Evolutionary conservation across 2,113 vertebrate species (phyloP).

Genomic region (Lophotis ruficrista): DNA sequence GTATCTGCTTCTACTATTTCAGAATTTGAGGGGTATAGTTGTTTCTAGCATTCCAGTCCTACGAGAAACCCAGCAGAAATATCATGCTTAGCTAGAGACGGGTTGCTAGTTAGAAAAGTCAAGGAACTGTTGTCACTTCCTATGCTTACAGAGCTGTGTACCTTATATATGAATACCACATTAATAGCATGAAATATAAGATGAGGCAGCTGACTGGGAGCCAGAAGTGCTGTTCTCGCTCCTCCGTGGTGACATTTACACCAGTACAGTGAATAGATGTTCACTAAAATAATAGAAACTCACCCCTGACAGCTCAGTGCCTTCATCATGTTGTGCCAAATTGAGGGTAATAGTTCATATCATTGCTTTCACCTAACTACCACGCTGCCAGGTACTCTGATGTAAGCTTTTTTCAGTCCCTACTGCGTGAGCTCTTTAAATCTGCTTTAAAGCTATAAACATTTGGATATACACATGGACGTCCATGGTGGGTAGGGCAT

Average conservation of each 20-base stretch:
- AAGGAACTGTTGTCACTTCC: not conserved
- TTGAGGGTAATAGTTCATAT: not conserved
- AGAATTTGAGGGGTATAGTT: not conserved
- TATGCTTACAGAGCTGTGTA: not conserved
- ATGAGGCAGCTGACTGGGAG: not conserved
- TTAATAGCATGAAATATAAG: not conserved
- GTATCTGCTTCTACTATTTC: not conserved
- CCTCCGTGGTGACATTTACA: not conserved
- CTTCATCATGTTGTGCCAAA: not conserved
- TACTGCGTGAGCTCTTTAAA: not conserved
- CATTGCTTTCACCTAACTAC: not conserved
- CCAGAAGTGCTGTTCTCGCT: not conserved
- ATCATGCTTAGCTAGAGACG: not conserved
- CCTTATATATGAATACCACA: not conserved
- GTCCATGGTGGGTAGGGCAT: not conserved
- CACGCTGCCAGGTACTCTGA: not conserved
- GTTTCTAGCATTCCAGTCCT: not conserved
- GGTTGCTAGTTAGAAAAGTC: not conserved
- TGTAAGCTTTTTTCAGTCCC: not conserved
- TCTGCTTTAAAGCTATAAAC: not conserved
- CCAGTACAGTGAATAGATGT: not conserved
- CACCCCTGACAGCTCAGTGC: not conserved
- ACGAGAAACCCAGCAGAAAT: not conserved
- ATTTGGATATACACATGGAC: fast-evolving
- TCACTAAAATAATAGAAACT: not conserved